These are phyloP conservation scores for Drosophila quinaria DNA, from an alignment of 2,888 invertebrate species.

Conservation along the genomic window DNA sequence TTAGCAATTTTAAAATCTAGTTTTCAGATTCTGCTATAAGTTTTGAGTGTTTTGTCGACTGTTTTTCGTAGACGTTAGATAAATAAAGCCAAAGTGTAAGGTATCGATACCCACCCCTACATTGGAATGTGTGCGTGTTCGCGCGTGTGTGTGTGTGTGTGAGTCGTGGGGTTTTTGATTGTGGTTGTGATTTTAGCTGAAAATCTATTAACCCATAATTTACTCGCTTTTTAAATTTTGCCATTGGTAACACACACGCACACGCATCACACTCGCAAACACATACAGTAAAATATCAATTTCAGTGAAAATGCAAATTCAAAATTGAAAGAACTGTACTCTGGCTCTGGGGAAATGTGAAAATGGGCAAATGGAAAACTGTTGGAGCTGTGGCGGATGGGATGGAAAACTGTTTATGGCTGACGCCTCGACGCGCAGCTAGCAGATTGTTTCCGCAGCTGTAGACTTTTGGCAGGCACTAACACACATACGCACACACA, in stretches of 20 bases:
- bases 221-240: conserved; percentile 63
- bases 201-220: conserved; percentile 71
- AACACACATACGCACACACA: conserved; percentile 16
- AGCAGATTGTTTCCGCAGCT: conserved; percentile 79
- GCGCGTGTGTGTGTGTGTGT: conserved; percentile 9
- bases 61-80: no score
- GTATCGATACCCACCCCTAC: no score
- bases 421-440: conserved; percentile 75
- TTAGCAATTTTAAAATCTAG: no score
- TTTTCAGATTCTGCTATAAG: no score
- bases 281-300: conserved; percentile 68
- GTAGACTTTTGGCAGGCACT: conserved; percentile 70
- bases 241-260: conserved; percentile 17
- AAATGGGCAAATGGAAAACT: background rate
- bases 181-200: conserved; percentile 58
- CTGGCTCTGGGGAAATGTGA: conserved; percentile 1
- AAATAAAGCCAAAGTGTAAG: no score
- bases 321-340: conserved; percentile 57
- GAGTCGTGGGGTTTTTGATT: conserved; percentile 29
- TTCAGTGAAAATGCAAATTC: conserved; percentile 78
- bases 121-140: no score
- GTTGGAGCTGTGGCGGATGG: conserved; percentile 39
- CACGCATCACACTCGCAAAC: conserved; percentile 4
- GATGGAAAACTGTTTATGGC: conserved; percentile 68
- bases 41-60: no score